Percentiles rank a stretch among this genome's conserved stretches.
phyloP scores from a whole-genome alignment of 2,113 vertebrate species.

The Brevimyrus niger region DNA sequence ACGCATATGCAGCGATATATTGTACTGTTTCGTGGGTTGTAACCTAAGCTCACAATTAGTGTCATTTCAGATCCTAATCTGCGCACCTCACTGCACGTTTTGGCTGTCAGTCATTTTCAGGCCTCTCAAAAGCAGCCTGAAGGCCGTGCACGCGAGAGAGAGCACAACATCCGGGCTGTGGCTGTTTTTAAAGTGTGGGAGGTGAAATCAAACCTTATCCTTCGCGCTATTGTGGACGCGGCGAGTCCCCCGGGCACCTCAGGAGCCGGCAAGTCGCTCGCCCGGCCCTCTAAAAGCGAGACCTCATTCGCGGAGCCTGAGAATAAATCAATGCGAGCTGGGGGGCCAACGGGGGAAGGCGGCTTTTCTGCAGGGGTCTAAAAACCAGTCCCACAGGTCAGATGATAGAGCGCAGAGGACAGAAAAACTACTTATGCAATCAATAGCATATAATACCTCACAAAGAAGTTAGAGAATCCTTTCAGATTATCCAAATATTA shows the following conservation, averaged over 20 bases:
- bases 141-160: neutral
- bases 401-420: constrained; percentile 7
- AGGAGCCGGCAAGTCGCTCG: constrained; percentile 79
- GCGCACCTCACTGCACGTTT: neutral
- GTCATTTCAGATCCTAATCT: constrained; percentile 20
- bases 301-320: constrained; percentile 83
- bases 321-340: constrained; percentile 86
- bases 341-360: constrained; percentile 66
- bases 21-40: neutral
- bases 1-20: neutral
- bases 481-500: neutral
- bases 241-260: constrained; percentile 69
- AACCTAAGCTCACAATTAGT: constrained; percentile 7
- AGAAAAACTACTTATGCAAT: neutral
- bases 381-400: neutral
- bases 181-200: constrained; percentile 76
- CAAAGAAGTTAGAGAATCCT: neutral
- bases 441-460: neutral
- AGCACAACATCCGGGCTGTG: constrained; percentile 55
- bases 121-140: constrained; percentile 34
- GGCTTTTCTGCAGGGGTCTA: constrained; percentile 68
- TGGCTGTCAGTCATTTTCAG: constrained; percentile 33
- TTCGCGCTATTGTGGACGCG: constrained; percentile 72
- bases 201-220: constrained; percentile 86
- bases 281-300: constrained; percentile 75